Conservation (phyloP, 2,888 invertebrate species). For the Mythimna ferrago region DNA sequence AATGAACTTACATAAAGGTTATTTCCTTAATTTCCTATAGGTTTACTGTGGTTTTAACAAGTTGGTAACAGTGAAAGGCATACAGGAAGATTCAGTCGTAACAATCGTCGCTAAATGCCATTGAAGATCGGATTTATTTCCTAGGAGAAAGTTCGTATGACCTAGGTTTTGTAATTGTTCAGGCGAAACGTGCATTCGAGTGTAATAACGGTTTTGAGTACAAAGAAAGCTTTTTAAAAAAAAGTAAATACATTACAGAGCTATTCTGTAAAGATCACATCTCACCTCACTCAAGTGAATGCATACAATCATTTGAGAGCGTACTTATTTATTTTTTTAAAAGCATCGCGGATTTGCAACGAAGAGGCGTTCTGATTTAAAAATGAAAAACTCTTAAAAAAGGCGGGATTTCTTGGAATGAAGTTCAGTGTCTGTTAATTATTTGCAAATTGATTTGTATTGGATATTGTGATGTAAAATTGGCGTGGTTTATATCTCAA, state of each 20-base stretch:
- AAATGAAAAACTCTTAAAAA: neutral
- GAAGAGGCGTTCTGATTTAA: neutral
- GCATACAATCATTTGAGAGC: neutral
- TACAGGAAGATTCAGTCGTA: constrained; percentile 35
- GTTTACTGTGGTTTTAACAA: constrained; percentile 36
- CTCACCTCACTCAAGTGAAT: neutral
- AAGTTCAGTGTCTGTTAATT: too few relatives aligned
- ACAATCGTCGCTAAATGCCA: constrained; percentile 52
- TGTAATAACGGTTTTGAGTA: neutral
- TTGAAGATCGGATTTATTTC: constrained; percentile 49
- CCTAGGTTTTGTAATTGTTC: constrained; percentile 24
- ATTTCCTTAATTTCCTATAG: constrained; percentile 37
- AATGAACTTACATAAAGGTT: constrained; percentile 25
- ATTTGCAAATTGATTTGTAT: too few relatives aligned
- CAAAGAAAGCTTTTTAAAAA: neutral
- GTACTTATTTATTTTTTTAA: constrained; percentile 1
- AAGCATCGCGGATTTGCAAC: neutral
- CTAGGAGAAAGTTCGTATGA: constrained; percentile 41
- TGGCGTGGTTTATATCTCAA: too few relatives aligned
- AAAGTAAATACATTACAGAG: neutral
- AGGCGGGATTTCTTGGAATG: too few relatives aligned
- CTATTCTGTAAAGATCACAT: neutral
- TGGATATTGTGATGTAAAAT: too few relatives aligned
- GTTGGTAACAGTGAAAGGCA: constrained; percentile 45
- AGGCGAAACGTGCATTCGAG: constrained; percentile 7